Evolutionary conservation across 2,113 vertebrate genomes (phyloP), one percentile per base, ranked within the genome.

Genomic region (Burhinus oedicnemus): DNA sequence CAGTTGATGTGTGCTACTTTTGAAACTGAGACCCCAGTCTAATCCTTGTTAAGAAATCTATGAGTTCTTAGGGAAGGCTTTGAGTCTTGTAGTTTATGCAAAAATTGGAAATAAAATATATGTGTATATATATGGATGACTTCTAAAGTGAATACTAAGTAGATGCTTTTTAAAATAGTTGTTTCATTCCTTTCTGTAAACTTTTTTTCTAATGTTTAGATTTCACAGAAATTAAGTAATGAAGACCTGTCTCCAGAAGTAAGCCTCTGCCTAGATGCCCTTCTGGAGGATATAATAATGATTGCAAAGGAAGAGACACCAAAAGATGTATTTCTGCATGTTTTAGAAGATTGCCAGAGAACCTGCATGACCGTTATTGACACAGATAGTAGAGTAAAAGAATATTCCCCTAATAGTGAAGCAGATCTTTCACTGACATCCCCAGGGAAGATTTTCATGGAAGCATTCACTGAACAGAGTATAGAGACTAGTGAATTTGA

Each of bases 231-330:
- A 87, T 88, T 94, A 86, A 87, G 40, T 94, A 68, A 87, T 91
- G 66, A 94, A 80, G 88, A 71, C 81, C 52, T 79, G 5, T 88
- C 58, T 91, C 69, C 93, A 94, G 95, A 97, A 96, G 54, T 72
- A 93, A 97, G 55, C 38, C 69, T 96, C 77, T 91, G 49, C 40
- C 90, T 90, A 7, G 68, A 55, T 77, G 54, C 40, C 72, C 32
- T 76, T 93, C 21, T 60, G 55, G 82, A 97, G 68, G 62, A 94
- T 36, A 38, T 34, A 29, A 11, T 76, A 77, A 30, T 3, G 15
- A 62, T 87, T 77, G 16, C 44, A 92, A 61, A 97, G 44, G 89
- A 95, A 40, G 72, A 84, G 84, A 65, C 32, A 78, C 20, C 30
- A 71, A 74, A 91, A 77, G 77, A 94, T 81, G 29, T 5, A 32